Evolutionary conservation across 2,888 invertebrate species (phyloP).

Genomic region (Ochropacha duplaris): DNA sequence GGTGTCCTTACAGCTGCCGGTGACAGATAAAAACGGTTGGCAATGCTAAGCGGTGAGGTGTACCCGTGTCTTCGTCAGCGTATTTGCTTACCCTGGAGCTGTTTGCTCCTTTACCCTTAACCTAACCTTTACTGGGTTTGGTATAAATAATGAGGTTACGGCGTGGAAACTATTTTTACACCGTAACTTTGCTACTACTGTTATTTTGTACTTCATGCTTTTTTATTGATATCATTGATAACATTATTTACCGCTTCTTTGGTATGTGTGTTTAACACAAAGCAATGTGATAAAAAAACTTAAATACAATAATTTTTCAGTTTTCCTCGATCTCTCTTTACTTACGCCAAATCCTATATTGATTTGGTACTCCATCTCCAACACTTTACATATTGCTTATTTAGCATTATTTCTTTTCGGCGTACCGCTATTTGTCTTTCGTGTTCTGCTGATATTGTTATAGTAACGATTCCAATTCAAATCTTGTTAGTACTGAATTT

Average conservation of each 20-base stretch:
- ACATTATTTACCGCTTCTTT: too few relatives aligned
- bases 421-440: conserved; percentile 66
- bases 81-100: conserved; percentile 77
- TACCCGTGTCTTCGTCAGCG: conserved; percentile 75
- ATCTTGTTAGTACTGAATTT: conserved; percentile 8
- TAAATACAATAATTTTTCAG: too few relatives aligned
- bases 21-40: conserved; percentile 76
- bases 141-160: conserved; percentile 27
- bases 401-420: conserved; percentile 76
- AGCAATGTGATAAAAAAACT: too few relatives aligned
- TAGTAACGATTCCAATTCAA: conserved; percentile 30
- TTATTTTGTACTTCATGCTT: not conserved
- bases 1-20: conserved; percentile 61
- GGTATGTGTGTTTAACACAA: too few relatives aligned
- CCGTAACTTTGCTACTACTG: not conserved
- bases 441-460: conserved; percentile 60
- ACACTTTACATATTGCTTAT: conserved; percentile 80
- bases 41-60: conserved; percentile 59
- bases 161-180: conserved; percentile 10
- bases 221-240: too few relatives aligned
- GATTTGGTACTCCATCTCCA: conserved; percentile 64
- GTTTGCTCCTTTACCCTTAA: conserved; percentile 77
- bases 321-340: not conserved
- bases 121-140: conserved; percentile 51
- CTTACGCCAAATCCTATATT: conserved; percentile 44